These are phyloP conservation scores for Plumapathes pennacea DNA, from an alignment of 92 coral and sea anemone genomes.

Conservation along the genomic window DNA sequence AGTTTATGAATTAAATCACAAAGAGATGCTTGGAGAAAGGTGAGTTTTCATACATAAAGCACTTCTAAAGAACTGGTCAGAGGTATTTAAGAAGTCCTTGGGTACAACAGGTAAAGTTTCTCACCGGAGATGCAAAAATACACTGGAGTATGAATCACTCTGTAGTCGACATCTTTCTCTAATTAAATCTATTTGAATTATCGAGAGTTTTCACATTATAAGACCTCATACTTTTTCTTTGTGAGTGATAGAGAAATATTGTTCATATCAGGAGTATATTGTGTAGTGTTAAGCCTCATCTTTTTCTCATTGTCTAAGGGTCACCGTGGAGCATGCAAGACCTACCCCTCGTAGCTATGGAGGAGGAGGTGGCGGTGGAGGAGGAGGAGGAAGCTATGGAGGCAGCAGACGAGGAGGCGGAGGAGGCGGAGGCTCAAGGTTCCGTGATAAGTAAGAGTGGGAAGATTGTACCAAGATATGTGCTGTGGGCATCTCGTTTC, in stretches of 20 bases:
- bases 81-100: no score
- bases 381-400: conserved; percentile 55
- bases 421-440: conserved; percentile 77
- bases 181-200: no score
- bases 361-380: conserved; percentile 76
- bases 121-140: no score
- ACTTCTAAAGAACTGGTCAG: no score
- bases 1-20: conserved; percentile 93
- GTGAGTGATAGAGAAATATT: not conserved
- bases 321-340: conserved; percentile 93
- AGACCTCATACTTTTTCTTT: not conserved
- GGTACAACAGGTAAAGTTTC: no score
- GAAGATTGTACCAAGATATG: no score
- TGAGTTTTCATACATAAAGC: conserved; percentile 7
- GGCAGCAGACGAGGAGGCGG: conserved; percentile 45
- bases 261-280: not conserved
- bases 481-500: no score
- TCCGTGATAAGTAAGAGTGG: conserved; percentile 75
- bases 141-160: no score
- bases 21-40: conserved; percentile 93
- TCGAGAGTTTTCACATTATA: no score
- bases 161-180: no score
- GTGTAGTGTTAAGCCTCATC: not conserved
- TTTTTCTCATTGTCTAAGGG: conserved; percentile 33
- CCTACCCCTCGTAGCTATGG: conserved; percentile 76